Percentiles rank a stretch among this genome's conserved stretches.
phyloP scores from a whole-genome alignment of 92 coral and sea anemone genomes.

The Nematostella vectensis region DNA sequence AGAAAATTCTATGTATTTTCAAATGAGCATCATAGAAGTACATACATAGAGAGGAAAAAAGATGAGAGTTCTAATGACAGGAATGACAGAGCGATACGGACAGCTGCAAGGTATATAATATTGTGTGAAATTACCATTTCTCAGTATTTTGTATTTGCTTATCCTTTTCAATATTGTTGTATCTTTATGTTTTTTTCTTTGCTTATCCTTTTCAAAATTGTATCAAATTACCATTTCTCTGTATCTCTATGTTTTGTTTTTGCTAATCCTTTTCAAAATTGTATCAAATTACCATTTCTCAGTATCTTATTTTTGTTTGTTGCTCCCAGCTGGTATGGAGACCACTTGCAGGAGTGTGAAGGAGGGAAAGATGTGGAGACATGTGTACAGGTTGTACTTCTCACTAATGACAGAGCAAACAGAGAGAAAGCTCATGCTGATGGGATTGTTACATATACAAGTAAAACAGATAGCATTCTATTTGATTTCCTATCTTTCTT shows the following conservation, averaged over 20 bases:
- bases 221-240: too few relatives aligned
- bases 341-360: slow-evolving; percentile 58
- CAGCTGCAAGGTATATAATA: slow-evolving; percentile 58
- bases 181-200: too few relatives aligned
- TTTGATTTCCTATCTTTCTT: neutral
- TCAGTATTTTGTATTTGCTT: too few relatives aligned
- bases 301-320: neutral
- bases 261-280: too few relatives aligned
- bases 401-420: slow-evolving; percentile 85
- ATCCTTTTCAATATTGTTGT: too few relatives aligned
- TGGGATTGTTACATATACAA: slow-evolving; percentile 59
- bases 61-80: slow-evolving; percentile 89
- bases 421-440: slow-evolving; percentile 63
- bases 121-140: too few relatives aligned
- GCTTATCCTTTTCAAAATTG: too few relatives aligned
- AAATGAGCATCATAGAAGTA: slow-evolving; percentile 81
- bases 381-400: slow-evolving; percentile 41
- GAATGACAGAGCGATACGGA: slow-evolving; percentile 92
- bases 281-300: too few relatives aligned
- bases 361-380: slow-evolving; percentile 33
- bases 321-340: slow-evolving; percentile 73
- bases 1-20: slow-evolving; percentile 88
- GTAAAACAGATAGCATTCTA: slow-evolving; percentile 35
- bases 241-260: too few relatives aligned
- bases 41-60: slow-evolving; percentile 78